Conservation (phyloP, 2,888 invertebrate species). For the Neoscelio sp. region DNA sequence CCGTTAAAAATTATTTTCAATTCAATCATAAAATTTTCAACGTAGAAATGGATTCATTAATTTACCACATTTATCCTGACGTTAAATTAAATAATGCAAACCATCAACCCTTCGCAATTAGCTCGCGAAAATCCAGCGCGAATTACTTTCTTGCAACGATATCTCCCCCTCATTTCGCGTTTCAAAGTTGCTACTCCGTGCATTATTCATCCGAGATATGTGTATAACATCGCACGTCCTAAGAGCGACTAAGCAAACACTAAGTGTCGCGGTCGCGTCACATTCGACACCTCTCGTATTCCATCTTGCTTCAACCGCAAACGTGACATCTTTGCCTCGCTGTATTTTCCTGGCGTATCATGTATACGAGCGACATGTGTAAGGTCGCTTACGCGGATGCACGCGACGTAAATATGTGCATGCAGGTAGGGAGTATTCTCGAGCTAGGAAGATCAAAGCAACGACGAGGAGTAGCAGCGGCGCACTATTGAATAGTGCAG, state of each 20-base stretch:
- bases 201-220: slow-evolving; percentile 68
- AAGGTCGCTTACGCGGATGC: slow-evolving; percentile 65
- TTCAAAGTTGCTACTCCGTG: slow-evolving; percentile 32
- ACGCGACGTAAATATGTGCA: slow-evolving; percentile 67
- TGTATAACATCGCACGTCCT: slow-evolving; percentile 59
- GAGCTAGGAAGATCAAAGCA: slow-evolving; percentile 76
- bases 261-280: slow-evolving; percentile 76
- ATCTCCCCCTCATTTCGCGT: slow-evolving; percentile 33
- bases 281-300: slow-evolving; percentile 73
- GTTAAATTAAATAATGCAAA: slow-evolving; percentile 43
- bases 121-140: slow-evolving; percentile 30
- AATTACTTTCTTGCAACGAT: slow-evolving; percentile 29
- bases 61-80: slow-evolving; percentile 28
- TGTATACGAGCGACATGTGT: slow-evolving; percentile 58
- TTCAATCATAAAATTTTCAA: not conserved
- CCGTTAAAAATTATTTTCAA: not conserved
- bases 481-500: slow-evolving; percentile 73
- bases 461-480: slow-evolving; percentile 70
- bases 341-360: slow-evolving; percentile 43
- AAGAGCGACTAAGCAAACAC: slow-evolving; percentile 61
- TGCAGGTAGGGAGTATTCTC: slow-evolving; percentile 66
- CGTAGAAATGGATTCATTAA: slow-evolving; percentile 21
- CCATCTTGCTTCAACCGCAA: slow-evolving; percentile 44
- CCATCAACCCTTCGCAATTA: slow-evolving; percentile 46
- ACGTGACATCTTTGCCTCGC: slow-evolving; percentile 28